Base-by-base conservation (phyloP, 2,113 vertebrate species). In the Hystrix brachyura region DNA sequence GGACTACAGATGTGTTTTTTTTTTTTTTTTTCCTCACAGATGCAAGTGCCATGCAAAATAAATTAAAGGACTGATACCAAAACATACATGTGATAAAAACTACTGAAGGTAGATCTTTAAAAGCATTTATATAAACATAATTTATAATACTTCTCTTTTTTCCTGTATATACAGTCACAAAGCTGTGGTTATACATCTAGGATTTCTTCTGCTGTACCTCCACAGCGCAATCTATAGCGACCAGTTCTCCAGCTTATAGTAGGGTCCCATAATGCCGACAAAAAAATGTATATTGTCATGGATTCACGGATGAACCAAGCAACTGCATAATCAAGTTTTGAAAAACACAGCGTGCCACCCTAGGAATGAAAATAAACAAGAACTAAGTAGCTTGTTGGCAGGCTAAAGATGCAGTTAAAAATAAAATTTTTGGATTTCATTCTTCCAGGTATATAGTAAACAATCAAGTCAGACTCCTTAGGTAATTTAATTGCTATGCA, bases 251-350 rank as follows among this genome's bases (percentile, higher is more conserved):
- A 99, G 98, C 99, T 99, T 98, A 99, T 99, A 1, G 99, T 99
- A 15, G 99, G 99, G 98, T 99, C 99, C 99, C 99, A 99, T 74
- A 99, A 98, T 25, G 99, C 99, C 5, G 99, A 99, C n/a, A 99
- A 98, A 98, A 99, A 99, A 97, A 99, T 99, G 98, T 99, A 99
- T 97, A 99, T 99, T 2, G 99, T 99, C 99, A 99, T 99, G 27
- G 99, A 99, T 98, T 99, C 99, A 51, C 99, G 98, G 99, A 99
- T 99, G 99, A 99, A 99, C 99, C 99, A 99, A 60, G 99, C 99
- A 43, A 99, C 99, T 0, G 99, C 99, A 74, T 99, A 99, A 99
- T 99, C 99, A 98, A 99, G 98, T 99, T 99, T 99, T 10, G 99
- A 99, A 98, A 99, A 99, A 97, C 99, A 99, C 74, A 99, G 98